Conservation (phyloP, 2,888 invertebrate genomes). For the Cataglyphis rosenhaueri region DNA sequence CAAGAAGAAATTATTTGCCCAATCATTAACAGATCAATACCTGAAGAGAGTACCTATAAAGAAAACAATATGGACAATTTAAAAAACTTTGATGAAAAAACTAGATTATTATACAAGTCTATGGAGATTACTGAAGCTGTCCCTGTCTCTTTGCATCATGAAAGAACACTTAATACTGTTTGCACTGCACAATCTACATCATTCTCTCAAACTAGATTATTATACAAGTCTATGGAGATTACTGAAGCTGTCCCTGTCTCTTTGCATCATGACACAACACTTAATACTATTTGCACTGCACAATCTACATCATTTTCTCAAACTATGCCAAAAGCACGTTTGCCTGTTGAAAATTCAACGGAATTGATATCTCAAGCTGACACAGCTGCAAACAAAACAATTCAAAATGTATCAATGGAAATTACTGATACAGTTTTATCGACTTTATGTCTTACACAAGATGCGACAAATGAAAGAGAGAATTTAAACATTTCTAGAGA, state of each 20-base stretch:
- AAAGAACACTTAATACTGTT: background rate
- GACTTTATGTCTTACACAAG: background rate
- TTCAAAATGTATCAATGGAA: constrained; percentile 65
- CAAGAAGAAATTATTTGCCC: background rate
- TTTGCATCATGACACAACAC: background rate
- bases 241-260: constrained; percentile 28
- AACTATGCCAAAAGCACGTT: background rate
- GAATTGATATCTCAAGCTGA: background rate
- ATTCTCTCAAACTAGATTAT: constrained; percentile 17
- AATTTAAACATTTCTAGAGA: constrained; percentile 4
- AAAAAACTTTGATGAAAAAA: constrained; percentile 20
- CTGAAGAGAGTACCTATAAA: background rate
- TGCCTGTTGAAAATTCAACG: background rate
- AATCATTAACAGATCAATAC: background rate
- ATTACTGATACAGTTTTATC: constrained; percentile 56
- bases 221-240: constrained; percentile 45
- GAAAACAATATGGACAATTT: background rate
- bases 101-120: constrained; percentile 26
- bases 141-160: background rate
- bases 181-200: background rate
- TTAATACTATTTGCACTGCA: background rate
- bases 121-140: constrained; percentile 52
- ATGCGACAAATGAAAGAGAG: background rate
- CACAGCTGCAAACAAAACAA: background rate
- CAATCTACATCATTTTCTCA: background rate